Evolutionary conservation across 53 echinoderm and acorn worm species (phyloP).

Genomic region (Arbacia lixula): DNA sequence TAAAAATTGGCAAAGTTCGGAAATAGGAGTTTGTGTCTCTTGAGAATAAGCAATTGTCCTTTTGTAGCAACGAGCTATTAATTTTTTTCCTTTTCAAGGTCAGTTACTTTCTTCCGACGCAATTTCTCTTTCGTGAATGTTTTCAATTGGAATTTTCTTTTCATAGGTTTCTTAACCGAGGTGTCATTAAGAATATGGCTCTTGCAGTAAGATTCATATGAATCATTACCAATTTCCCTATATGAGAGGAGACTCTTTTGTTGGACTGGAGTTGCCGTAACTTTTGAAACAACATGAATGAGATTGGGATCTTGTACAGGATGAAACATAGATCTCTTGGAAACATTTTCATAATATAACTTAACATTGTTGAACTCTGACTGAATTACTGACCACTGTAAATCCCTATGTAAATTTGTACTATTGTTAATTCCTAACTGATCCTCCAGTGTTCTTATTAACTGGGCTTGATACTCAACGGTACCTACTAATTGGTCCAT

Average conservation of each 20-base stretch:
- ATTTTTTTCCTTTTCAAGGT: conserved; percentile 71
- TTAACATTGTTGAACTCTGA: conserved; percentile 31
- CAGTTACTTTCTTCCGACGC: conserved; percentile 52
- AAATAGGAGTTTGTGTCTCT: conserved; percentile 42
- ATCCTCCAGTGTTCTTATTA: conserved; percentile 16
- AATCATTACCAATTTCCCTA: conserved; percentile 26
- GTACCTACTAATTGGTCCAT: conserved; percentile 49
- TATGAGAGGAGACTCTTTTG: conserved; percentile 20
- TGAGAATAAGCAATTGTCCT: conserved; percentile 52
- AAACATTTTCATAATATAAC: conserved; percentile 12
- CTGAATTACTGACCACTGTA: conserved; percentile 16
- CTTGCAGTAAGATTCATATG: conserved; percentile 41
- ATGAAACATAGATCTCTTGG: conserved; percentile 1
- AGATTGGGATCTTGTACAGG: background rate
- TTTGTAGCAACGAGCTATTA: conserved; percentile 67
- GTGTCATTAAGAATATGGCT: conserved; percentile 24
- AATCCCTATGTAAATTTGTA: conserved; percentile 15
- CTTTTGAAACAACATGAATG: conserved; percentile 14
- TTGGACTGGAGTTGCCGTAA: background rate
- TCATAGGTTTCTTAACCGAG: conserved; percentile 32
- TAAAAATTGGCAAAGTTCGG: conserved; percentile 58
- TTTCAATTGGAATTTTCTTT: conserved; percentile 34
- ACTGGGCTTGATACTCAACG: conserved; percentile 21
- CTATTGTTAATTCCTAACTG: conserved; percentile 25
- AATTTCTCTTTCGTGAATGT: conserved; percentile 74